Conservation (phyloP, 2,113 vertebrate species). For the Galbula dea region DNA sequence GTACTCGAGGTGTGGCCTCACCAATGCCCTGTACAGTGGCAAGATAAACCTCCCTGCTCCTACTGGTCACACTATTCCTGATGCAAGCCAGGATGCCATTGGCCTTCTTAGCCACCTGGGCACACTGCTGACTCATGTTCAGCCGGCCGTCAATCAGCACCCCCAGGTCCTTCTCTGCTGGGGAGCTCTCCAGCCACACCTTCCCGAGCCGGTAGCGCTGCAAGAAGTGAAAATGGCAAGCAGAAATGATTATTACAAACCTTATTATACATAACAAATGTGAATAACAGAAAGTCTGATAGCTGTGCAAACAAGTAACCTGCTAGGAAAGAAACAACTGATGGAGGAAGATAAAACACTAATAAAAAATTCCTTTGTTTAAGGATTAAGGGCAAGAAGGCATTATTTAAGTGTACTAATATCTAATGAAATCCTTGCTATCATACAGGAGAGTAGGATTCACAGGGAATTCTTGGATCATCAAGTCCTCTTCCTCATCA, state of each 20-base stretch:
- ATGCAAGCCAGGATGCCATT: too few relatives aligned
- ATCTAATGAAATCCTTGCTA: background rate
- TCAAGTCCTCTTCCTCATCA: background rate
- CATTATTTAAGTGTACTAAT: slow-evolving; percentile 3
- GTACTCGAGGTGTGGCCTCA: too few relatives aligned
- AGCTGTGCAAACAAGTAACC: background rate
- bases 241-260: background rate
- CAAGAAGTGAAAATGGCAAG: background rate
- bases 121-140: too few relatives aligned
- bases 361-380: slow-evolving; percentile 12
- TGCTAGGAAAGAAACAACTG: background rate
- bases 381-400: slow-evolving; percentile 41
- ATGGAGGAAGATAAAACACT: slow-evolving; percentile 12
- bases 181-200: too few relatives aligned
- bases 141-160: too few relatives aligned
- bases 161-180: too few relatives aligned
- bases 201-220: too few relatives aligned
- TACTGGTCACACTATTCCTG: too few relatives aligned
- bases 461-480: background rate
- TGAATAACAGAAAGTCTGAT: background rate
- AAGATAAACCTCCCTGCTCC: too few relatives aligned
- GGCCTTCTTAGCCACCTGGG: too few relatives aligned
- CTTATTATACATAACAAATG: background rate
- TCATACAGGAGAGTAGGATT: background rate
- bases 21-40: too few relatives aligned